Conservation (phyloP, 2,113 vertebrate species). For the Parus major region DNA sequence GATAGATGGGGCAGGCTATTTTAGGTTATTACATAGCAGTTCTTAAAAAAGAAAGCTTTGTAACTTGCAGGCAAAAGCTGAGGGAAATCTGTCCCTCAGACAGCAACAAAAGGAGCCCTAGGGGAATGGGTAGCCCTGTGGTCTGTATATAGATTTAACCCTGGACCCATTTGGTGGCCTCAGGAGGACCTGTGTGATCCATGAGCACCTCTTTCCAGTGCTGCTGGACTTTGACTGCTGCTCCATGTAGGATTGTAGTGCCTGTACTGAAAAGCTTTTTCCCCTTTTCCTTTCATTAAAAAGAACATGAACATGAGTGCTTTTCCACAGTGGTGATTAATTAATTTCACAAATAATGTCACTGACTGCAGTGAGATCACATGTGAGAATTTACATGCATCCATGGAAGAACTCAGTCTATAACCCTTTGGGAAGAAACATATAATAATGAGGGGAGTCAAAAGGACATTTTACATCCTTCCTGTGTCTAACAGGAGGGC, state of each 20-base stretch:
- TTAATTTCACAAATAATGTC: neutral
- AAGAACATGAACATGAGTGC: neutral
- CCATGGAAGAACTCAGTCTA: neutral
- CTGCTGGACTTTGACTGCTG: neutral
- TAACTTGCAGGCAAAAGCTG: neutral
- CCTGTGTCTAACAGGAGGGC: neutral
- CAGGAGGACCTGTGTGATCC: neutral
- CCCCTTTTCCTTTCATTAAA: neutral
- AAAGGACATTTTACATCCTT: neutral
- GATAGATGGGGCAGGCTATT: conserved; percentile 40
- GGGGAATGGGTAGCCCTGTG: neutral
- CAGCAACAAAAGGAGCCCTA: neutral
- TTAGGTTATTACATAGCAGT: conserved; percentile 35
- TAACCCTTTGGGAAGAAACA: neutral
- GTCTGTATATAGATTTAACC: neutral
- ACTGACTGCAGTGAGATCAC: neutral
- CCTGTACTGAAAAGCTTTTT: neutral
- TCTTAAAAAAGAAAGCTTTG: conserved; percentile 44
- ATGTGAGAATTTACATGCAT: neutral
- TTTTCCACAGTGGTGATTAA: neutral
- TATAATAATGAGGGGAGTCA: neutral
- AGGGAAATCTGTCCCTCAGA: neutral
- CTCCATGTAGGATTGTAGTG: neutral
- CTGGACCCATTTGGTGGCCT: neutral
- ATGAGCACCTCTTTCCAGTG: neutral